Percentiles rank a stretch among this genome's conserved stretches.
These are phyloP conservation scores for Onychomys leucogaster DNA, from an alignment of 2,797 vertebrate genomes.

Conservation along the genomic window DNA sequence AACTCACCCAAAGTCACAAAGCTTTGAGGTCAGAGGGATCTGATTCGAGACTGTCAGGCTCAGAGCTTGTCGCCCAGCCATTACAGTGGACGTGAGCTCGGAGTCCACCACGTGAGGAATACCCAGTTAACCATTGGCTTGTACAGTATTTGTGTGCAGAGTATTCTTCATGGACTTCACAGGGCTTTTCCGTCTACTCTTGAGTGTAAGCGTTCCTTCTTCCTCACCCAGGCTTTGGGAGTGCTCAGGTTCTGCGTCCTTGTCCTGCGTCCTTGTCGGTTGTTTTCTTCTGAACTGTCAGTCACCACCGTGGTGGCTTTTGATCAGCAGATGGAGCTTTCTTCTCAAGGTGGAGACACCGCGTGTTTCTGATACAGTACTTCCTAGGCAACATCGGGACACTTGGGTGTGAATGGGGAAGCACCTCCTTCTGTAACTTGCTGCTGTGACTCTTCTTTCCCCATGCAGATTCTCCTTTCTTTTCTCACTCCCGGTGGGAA, in stretches of 20 bases:
- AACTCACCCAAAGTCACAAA: background rate
- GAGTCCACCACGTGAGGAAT: background rate
- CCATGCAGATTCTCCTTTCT: constrained; percentile 92
- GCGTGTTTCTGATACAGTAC: background rate
- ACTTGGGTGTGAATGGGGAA: background rate
- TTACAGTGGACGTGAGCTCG: background rate
- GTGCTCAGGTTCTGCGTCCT: background rate
- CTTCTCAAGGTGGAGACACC: background rate
- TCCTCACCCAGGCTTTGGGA: background rate
- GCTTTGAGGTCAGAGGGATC: constrained; percentile 6
- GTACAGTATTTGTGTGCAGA: background rate
- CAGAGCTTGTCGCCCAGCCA: background rate
- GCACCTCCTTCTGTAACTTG: background rate
- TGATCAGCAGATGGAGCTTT: background rate
- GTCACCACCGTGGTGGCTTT: background rate
- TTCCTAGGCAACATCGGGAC: background rate
- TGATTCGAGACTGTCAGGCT: background rate
- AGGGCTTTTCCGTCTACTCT: background rate
- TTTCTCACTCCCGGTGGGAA: constrained; percentile 95
- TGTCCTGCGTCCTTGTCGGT: background rate
- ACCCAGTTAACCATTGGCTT: background rate
- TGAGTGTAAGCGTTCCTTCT: background rate
- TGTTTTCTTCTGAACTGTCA: constrained; percentile 10
- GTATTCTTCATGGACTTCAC: background rate
- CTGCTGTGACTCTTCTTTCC: background rate